Conservation (phyloP, 2,113 vertebrate genomes). For the Varanus salvator region DNA sequence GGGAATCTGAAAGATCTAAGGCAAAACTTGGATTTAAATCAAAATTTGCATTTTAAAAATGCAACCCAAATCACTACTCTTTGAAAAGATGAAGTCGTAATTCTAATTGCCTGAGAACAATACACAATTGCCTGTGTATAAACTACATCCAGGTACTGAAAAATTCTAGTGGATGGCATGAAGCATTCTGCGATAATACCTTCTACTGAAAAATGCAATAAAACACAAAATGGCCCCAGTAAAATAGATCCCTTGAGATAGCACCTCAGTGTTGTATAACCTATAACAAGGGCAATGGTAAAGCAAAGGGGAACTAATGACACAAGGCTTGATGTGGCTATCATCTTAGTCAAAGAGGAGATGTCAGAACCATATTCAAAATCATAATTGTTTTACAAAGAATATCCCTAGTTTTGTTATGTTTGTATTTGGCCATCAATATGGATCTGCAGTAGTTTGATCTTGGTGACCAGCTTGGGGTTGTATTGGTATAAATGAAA, state of each 20-base stretch:
- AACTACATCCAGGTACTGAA: background rate
- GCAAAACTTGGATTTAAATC: background rate
- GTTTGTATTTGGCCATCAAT: background rate
- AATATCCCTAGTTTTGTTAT: slow-evolving; percentile 42
- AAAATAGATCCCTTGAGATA: background rate
- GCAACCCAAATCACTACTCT: background rate
- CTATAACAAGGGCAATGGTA: background rate
- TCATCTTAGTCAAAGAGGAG: rapidly evolving
- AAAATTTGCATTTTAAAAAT: background rate
- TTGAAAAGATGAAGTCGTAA: background rate
- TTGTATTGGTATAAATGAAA: slow-evolving; percentile 29
- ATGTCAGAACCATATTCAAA: background rate
- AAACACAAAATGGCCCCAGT: background rate
- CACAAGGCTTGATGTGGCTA: background rate
- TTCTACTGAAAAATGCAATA: background rate
- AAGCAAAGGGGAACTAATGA: slow-evolving; percentile 22
- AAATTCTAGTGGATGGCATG: background rate
- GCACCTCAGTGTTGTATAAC: background rate
- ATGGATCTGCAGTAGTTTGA: background rate
- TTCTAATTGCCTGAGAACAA: background rate
- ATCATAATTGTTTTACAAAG: slow-evolving; percentile 6
- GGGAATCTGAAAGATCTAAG: background rate
- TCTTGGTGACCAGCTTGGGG: background rate
- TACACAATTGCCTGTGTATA: too few relatives aligned
- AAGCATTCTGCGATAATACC: background rate